phyloP scores from a whole-genome alignment of 2,888 invertebrate genomes.

The Mystacides longicornis region DNA sequence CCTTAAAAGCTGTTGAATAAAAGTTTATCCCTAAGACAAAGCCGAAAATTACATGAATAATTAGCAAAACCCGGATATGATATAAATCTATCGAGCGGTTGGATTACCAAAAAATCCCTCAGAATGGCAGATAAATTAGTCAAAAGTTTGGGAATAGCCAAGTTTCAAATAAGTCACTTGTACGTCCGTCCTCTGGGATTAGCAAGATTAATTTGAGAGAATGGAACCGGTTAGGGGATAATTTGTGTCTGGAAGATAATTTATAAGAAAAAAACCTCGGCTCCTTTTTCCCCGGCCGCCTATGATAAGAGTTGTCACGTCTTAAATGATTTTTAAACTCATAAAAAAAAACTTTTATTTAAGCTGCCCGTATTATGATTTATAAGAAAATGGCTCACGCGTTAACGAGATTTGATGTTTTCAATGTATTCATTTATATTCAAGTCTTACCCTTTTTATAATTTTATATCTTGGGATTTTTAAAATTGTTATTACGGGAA shows the following conservation, averaged over 20 bases:
- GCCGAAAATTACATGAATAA: background rate
- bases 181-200: constrained; percentile 20
- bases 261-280: constrained; percentile 13
- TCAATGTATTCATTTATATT: constrained; percentile 16
- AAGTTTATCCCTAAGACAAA: too few relatives aligned
- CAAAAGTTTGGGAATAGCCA: constrained; percentile 2
- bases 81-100: background rate
- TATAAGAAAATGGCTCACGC: constrained; percentile 8
- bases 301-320: constrained; percentile 19
- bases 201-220: constrained; percentile 23
- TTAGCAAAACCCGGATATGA: background rate
- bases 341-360: constrained; percentile 12
- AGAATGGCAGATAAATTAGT: background rate
- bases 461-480: background rate
- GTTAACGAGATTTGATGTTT: constrained; percentile 13
- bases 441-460: constrained; percentile 6
- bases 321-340: constrained; percentile 20
- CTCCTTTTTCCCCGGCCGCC: constrained; percentile 6
- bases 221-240: constrained; percentile 21
- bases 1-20: too few relatives aligned
- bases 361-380: constrained; percentile 13
- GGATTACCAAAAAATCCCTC: background rate
- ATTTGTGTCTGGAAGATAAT: constrained; percentile 21
- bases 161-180: constrained; percentile 7
- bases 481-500: background rate